phyloP scores from a whole-genome alignment of 2,888 invertebrate genomes.

The Coelinius sp. region DNA sequence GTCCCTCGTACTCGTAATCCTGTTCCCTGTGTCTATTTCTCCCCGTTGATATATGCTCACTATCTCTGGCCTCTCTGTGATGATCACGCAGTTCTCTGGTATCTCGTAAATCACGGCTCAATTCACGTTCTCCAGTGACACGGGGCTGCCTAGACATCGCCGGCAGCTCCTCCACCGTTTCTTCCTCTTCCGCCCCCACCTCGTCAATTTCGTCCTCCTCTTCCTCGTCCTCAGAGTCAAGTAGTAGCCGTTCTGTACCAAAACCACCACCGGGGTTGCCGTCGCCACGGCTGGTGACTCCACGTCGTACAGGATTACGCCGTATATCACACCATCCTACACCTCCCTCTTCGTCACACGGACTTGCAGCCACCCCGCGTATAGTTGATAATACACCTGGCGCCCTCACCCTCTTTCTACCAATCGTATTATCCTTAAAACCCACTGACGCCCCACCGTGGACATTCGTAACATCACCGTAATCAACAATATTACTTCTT shows the following conservation, averaged over 20 bases:
- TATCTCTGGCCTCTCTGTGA: conserved; percentile 59
- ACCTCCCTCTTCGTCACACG: conserved; percentile 59
- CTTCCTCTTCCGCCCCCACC: conserved; percentile 30
- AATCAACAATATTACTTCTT: conserved; percentile 40
- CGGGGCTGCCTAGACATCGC: conserved; percentile 64
- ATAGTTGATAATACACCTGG: conserved; percentile 59
- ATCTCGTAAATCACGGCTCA: conserved; percentile 56
- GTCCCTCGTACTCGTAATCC: conserved; percentile 66
- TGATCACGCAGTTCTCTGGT: conserved; percentile 51
- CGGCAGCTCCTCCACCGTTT: conserved; percentile 61
- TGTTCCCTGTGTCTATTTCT: conserved; percentile 72
- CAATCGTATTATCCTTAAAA: conserved; percentile 51
- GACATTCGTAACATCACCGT: conserved; percentile 68
- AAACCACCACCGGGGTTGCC: conserved; percentile 65
- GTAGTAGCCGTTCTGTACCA: conserved; percentile 71
- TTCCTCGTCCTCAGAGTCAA: conserved; percentile 66
- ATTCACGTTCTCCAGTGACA: conserved; percentile 35
- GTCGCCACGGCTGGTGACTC: conserved; percentile 52
- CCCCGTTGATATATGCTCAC: conserved; percentile 58
- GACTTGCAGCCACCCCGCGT: conserved; percentile 73
- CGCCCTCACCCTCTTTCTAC: conserved; percentile 62
- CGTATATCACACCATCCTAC: conserved; percentile 68
- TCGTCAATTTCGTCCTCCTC: conserved; percentile 31
- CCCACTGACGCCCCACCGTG: conserved; percentile 52
- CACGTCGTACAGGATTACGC: conserved; percentile 61